Percentiles rank a stretch among this genome's conserved stretches.
phyloP scores from a whole-genome alignment of 2,113 vertebrate genomes.

The Ctenomys sociabilis region DNA sequence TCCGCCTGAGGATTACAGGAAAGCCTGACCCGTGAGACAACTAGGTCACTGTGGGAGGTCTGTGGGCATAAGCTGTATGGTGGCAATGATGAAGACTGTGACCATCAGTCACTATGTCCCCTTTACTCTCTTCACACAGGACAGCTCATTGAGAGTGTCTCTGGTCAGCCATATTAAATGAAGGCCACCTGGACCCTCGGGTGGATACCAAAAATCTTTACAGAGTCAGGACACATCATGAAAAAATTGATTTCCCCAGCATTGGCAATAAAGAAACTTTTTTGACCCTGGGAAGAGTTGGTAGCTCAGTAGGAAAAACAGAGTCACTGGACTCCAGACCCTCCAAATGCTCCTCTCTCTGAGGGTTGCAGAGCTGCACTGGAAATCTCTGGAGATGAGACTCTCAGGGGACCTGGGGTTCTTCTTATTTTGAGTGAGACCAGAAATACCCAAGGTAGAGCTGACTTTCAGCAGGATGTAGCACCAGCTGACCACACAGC shows the following conservation, averaged over 20 bases:
- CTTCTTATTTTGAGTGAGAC: slow-evolving; percentile 64
- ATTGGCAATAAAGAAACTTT: not conserved
- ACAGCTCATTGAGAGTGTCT: not conserved
- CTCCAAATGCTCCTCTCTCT: not conserved
- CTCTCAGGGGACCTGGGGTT: slow-evolving; percentile 6
- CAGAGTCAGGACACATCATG: not conserved
- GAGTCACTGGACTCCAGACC: not conserved
- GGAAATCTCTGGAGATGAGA: slow-evolving; percentile 50
- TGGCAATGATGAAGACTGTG: accelerated
- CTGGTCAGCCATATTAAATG: not conserved
- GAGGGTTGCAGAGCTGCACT: not conserved
- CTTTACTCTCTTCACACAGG: not conserved
- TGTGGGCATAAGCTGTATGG: not conserved
- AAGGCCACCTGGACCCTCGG: not conserved
- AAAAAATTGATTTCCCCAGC: not conserved
- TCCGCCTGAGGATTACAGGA: accelerated
- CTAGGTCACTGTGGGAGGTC: not conserved
- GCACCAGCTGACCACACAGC: not conserved
- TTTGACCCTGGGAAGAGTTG: not conserved
- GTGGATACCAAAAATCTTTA: not conserved
- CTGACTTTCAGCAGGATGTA: not conserved
- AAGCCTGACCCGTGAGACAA: accelerated
- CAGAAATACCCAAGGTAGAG: slow-evolving; percentile 61
- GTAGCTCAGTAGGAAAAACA: not conserved
- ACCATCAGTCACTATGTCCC: not conserved